Base-by-base conservation (phyloP, 2,113 vertebrate genomes). In the Seriola aureovittata region DNA sequence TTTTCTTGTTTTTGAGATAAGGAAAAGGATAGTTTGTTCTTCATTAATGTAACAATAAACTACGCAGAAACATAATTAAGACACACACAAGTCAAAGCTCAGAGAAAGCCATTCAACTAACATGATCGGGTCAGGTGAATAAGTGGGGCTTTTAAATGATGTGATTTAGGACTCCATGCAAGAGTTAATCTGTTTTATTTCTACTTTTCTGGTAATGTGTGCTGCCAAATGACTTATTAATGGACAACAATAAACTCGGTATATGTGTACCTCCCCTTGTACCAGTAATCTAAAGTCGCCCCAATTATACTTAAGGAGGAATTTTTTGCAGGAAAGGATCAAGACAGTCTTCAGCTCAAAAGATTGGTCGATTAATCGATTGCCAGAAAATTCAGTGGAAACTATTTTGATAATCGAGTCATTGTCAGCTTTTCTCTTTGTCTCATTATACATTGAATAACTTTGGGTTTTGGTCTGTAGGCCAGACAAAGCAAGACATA, bases 191-290 rank as follows among this genome's bases (percentile, higher is more conserved):
- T 3, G 55, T 65, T 69, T 38, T 64, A 62, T 46, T 78, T 57
- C 21, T 44, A 34, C 2, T n/a, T 29, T 29, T 29, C 29, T 29
- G 29, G 29, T 29, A 29, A 29, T 2, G 29, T 29, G 29, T 67
- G 66, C 48, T 55, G 71, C 66, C 64, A 75, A 71, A 71, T 65
- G 14, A 64, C 48, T 36, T 54, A 54, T 78, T 78, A 59, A 82
- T 75, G 50, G 52, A 75, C 69, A 75, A 80, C 23, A 78, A 68
- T 76, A 80, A 36, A 73, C 57, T 64, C 44, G 23, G 32, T 42
- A 14, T 36, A 70, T 25, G 69, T 78, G 50, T 65, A 71, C 62
- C 44, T 77, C 55, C 42, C 44, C 25, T 64, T 80, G 48, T 48
- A 72, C 38, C n/a, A 66, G 38, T 60, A 54, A 70, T 42, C 5